Conservation (phyloP, 2,113 vertebrate species). For the Indri indri region DNA sequence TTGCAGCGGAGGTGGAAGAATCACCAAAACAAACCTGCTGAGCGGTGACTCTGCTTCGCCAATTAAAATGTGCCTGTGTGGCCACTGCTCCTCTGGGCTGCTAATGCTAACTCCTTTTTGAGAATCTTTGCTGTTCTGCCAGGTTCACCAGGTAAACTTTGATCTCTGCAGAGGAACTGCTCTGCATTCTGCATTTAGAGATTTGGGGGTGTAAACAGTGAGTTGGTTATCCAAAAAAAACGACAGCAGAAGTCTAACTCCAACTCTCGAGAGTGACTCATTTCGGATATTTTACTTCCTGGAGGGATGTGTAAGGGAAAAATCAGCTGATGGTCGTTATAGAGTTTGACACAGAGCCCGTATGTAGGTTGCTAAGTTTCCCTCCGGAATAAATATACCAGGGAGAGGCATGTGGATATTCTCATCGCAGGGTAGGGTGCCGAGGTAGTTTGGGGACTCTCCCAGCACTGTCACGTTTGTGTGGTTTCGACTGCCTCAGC, state of each 20-base stretch:
- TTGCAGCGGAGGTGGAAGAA: neutral
- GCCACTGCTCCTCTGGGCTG: accelerated
- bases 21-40: neutral
- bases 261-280: neutral
- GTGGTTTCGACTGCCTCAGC: neutral
- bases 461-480: too few species aligned
- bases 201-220: neutral
- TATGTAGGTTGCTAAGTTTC: neutral
- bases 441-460: neutral
- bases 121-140: neutral
- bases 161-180: neutral
- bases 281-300: neutral
- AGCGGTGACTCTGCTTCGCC: neutral
- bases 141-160: too few species aligned
- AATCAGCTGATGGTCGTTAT: neutral
- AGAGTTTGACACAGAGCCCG: neutral
- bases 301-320: slow-evolving; percentile 20
- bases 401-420: neutral
- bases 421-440: neutral
- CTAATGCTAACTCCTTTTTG: neutral
- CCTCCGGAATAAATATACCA: neutral
- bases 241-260: neutral
- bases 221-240: neutral
- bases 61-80: accelerated
- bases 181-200: neutral